Base-by-base conservation (phyloP, 2,113 vertebrate species). In the Lipotes vexillifer region DNA sequence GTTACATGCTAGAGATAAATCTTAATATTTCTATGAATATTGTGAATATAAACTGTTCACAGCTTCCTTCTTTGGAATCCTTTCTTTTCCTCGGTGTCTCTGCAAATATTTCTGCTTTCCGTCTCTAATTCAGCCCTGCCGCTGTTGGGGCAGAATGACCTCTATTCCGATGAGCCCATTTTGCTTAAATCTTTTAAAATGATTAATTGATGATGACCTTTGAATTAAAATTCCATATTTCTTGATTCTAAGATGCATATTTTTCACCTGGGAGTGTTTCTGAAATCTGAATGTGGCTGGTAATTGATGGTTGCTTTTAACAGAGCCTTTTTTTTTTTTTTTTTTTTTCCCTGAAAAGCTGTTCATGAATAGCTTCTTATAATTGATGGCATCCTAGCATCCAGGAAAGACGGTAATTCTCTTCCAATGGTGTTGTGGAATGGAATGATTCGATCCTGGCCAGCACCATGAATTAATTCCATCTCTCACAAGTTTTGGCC, bases 281-380 rank as follows among this genome's bases (percentile, higher is more conserved):
- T 88, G 97, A 93, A 68, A 2, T 41, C 71, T 41, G 68, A 90
- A 21, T 41, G n/a, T 38, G 33, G 74, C 52, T 18, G 2, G 49
- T 96, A 93, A 97, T 94, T 94, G 94, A 94, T 91, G 93, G 88
- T 12, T 95, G 84, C 90, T 96, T 95, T 97, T 94, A 95, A 55
- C 52, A 8, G 31, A 33, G 57, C n/a, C 85, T 96, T 38, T 55
- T 41, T 20, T 65, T 46, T 46, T 46, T 46, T 23, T 46, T 38
- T 36, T 75, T 65, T 20, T 55, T 12, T 18, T 3, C 21, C 31
- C 38, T n/a, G 65, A 72, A 88, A 92, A 95, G 90, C 93, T 80
- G 25, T 46, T 95, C 80, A 49, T 96, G 83, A 88, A 55, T 88
- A 90, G 96, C 68, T 52, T 81, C 87, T 78, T 88, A 7, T 93